Base-by-base conservation (phyloP, 2,888 invertebrate species). In the Villa cingulata region DNA sequence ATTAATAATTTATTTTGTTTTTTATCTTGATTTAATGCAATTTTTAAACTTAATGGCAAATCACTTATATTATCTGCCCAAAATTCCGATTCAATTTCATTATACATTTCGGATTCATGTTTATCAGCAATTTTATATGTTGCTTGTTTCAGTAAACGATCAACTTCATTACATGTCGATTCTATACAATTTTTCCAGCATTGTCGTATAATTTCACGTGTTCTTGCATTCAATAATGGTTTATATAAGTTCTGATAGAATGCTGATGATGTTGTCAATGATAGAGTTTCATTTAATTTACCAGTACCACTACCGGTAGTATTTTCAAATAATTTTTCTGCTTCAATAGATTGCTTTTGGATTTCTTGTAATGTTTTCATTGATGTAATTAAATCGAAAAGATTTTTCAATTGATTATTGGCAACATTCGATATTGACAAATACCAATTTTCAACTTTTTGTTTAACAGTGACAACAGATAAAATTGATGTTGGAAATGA, bases 241-340 rank as follows among this genome's bases (percentile, higher is more conserved):
- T 85, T 81, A 66, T 83, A 86, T 60, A 80, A 81, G 53, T 76
- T 73, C 37, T 76, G 74, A 80, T 86, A 87, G 9, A 86, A 80
- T 54, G 82, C 79, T 18, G 77, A 63, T 36, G 66, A 65, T 7
- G 65, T 63, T 3, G 73, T 70, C n/a, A 85, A 68, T 48, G 74
- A 71, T 0, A 82, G 68, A 4, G 77, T 73, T 15, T 70, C 63
- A 61, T 81, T 82, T 38, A 85, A 74, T 12, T 66, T 61, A 14
- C 10, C 29, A 27, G 27, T 27, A 4, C 70, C 66, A n/a, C n/a
- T n/a, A n/a, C n/a, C n/a, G n/a, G n/a, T n/a, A n/a, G n/a, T n/a
- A n/a, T 77, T 37, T 70, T 60, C n/a, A n/a, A n/a, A n/a, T 0
- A 78, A 77, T 3, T 76, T 71, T 57, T 77, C 77, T 29, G 80